Conservation (phyloP, 1,140 invertebrate species). For the Ruditapes philippinarum region DNA sequence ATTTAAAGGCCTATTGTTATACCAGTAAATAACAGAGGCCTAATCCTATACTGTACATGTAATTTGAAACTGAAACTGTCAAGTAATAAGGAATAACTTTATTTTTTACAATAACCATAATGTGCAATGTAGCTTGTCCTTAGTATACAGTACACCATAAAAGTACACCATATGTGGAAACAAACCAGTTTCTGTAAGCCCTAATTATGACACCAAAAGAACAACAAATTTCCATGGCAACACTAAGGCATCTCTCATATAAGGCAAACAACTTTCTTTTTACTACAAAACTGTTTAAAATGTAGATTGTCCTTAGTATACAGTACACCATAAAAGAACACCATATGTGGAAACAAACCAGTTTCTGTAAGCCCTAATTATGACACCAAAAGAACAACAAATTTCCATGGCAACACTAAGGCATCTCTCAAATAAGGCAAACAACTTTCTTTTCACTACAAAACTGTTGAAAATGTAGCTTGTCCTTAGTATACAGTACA, state of each 20-base stretch:
- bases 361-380: conserved; percentile 19
- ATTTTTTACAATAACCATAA: too few species aligned
- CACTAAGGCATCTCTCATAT: conserved; percentile 13
- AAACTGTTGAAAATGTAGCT: not conserved
- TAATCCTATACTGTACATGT: too few species aligned
- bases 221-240: not conserved
- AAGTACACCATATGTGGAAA: conserved; percentile 45
- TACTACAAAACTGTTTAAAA: not conserved
- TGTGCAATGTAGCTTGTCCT: conserved; percentile 1
- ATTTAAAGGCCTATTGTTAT: too few species aligned
- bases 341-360: conserved; percentile 48
- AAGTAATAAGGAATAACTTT: too few species aligned
- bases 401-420: not conserved
- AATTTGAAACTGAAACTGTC: too few species aligned
- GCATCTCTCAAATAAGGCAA: not conserved
- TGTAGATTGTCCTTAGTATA: conserved; percentile 46
- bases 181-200: conserved; percentile 21
- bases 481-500: conserved; percentile 43
- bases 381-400: not conserved
- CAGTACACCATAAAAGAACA: conserved; percentile 20
- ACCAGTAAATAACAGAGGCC: too few species aligned
- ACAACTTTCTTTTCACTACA: not conserved
- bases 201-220: not conserved
- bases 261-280: too few species aligned
- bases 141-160: conserved; percentile 35